These are phyloP conservation scores for Falco cherrug DNA, from an alignment of 2,797 vertebrate genomes.

Conservation along the genomic window DNA sequence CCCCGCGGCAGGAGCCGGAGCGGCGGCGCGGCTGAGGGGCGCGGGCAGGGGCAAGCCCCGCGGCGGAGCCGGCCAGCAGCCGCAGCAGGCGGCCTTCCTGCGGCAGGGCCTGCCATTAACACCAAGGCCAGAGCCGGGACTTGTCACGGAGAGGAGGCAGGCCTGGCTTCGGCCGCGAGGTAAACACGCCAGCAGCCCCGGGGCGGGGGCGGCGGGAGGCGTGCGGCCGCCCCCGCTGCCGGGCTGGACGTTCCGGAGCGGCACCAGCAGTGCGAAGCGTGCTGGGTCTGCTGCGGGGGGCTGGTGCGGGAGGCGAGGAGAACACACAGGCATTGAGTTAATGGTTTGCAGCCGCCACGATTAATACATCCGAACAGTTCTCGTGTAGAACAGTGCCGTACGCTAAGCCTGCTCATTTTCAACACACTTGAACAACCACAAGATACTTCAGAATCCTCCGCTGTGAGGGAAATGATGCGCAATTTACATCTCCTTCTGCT, in stretches of 20 bases:
- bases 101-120: rapidly evolving
- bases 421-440: neutral
- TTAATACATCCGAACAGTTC: neutral
- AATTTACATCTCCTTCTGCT: neutral
- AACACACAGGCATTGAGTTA: neutral
- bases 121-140: neutral
- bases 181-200: neutral
- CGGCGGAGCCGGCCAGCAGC: no score
- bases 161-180: neutral
- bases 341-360: neutral
- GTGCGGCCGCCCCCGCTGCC: neutral
- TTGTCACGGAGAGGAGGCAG: neutral
- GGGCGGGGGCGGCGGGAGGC: no score
- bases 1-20: neutral
- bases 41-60: no score
- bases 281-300: neutral
- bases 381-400: neutral
- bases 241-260: no score
- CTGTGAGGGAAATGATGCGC: neutral
- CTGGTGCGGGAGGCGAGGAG: neutral
- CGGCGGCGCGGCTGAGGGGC: neutral
- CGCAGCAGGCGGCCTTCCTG: neutral
- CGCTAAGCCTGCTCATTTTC: neutral
- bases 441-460: neutral
- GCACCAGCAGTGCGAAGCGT: no score